Base-by-base conservation (phyloP, 2,797 vertebrate species). In the Parauchenoglanis ngamensis region DNA sequence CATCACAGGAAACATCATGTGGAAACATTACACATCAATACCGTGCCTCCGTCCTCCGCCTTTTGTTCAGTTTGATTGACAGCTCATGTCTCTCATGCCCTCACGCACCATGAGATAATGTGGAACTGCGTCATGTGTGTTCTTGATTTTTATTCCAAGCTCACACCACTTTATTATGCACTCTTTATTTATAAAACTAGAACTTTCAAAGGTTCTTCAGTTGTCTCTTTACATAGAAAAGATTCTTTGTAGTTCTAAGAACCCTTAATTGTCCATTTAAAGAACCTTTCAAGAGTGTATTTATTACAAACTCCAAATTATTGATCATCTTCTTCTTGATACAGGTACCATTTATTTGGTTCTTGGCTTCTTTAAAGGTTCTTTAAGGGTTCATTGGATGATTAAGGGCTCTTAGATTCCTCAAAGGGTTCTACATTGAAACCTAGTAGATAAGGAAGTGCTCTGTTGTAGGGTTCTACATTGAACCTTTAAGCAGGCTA, bases 21-120 rank as follows among this genome's bases (percentile, higher is more conserved):
- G 49, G 49, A 72, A 84, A 84, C 82, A 84, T 84, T 40, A 72
- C 52, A 84, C 83, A 72, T 84, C 67, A 84, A 72, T 72, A 84
- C 67, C 31, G 31, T 7, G 49, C 82, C 67, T 83, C 80, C 28
- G 3, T 67, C 63, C 40, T 72, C 49, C n/a, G 44, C 40, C 49
- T 70, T 70, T 84, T 72, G 28, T 84, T 72, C 19, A 0, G 52
- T 44, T 84, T 84, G 83, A 73, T 72, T 84, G 83, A 84, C 83
- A 44, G 82, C 82, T 72, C 65, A 28, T 56, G 63, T 84, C 65
- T 72, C 65, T 13, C 21, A 15, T 7, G 23, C 65, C 46, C 82
- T 68, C 63, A 54, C 15, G 46, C 80, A 54, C 82, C 82, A 23
- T 52, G 82, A 68, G 65, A 56, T 83, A 54, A 40, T 70, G 17